phyloP scores from a whole-genome alignment of 2,797 vertebrate species.

The Amphiprion clarkii region DNA sequence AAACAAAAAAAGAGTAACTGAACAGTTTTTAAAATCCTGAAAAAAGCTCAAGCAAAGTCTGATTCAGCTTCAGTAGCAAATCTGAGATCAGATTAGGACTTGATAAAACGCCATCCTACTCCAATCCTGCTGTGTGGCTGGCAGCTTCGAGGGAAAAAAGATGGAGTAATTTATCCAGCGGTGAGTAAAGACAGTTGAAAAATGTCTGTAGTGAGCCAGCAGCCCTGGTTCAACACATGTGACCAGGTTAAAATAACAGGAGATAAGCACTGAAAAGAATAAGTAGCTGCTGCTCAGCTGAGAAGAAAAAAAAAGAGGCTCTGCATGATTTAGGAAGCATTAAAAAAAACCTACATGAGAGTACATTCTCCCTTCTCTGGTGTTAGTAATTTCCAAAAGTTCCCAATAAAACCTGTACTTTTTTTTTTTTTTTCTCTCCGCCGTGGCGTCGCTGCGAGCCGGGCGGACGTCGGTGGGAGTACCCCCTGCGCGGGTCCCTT shows the following conservation, averaged over 20 bases:
- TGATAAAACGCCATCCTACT: background rate
- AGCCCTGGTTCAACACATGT: constrained; percentile 70
- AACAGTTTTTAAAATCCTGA: no score
- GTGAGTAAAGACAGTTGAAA: constrained; percentile 35
- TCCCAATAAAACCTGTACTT: background rate
- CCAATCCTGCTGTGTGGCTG: background rate
- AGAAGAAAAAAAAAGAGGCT: background rate
- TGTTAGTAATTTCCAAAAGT: background rate
- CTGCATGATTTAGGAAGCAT: constrained; percentile 6
- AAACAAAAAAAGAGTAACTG: no score
- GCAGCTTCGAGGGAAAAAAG: constrained; percentile 19
- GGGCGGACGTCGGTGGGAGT: constrained; percentile 77
- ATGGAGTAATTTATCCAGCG: constrained; percentile 33
- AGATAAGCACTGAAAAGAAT: constrained; percentile 62
- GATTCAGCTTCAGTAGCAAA: background rate
- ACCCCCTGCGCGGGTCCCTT: constrained; percentile 83
- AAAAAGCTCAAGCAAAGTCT: background rate
- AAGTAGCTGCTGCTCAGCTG: constrained; percentile 54
- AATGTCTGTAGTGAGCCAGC: constrained; percentile 58
- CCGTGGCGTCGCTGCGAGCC: constrained; percentile 73
- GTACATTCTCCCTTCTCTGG: background rate
- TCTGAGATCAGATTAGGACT: background rate
- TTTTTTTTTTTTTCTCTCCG: background rate
- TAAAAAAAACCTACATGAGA: background rate
- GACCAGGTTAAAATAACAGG: constrained; percentile 79